Evolutionary conservation across 1,140 invertebrate species (phyloP).

Genomic region (Carposina sasakii): DNA sequence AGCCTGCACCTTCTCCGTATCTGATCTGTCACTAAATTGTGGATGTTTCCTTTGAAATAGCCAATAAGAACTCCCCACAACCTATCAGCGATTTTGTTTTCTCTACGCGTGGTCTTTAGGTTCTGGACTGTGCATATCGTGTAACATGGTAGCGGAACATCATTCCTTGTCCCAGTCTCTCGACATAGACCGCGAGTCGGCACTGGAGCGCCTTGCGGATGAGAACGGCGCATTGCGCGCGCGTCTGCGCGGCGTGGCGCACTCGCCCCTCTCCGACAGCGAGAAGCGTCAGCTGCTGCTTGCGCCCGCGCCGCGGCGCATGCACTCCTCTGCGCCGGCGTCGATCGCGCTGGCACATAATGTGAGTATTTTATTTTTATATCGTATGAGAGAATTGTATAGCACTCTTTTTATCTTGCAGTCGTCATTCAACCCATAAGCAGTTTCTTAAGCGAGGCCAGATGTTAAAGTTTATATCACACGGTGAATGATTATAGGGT

Average conservation of each 20-base stretch:
- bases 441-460: too few species aligned
- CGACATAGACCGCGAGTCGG: slow-evolving; percentile 74
- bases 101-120: too few species aligned
- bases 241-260: slow-evolving; percentile 82
- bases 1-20: too few species aligned
- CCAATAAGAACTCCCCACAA: too few species aligned
- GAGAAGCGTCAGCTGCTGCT: slow-evolving; percentile 84
- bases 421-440: too few species aligned
- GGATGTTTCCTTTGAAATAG: too few species aligned
- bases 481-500: too few species aligned
- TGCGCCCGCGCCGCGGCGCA: slow-evolving; percentile 76
- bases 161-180: slow-evolving; percentile 29
- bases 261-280: slow-evolving; percentile 86
- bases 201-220: slow-evolving; percentile 77
- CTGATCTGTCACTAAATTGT: too few species aligned
- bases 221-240: slow-evolving; percentile 83
- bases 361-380: slow-evolving; percentile 24
- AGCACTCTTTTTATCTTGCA: neutral
- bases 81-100: too few species aligned
- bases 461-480: too few species aligned
- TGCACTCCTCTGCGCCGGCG: slow-evolving; percentile 71
- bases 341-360: slow-evolving; percentile 59
- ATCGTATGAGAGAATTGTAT: neutral
- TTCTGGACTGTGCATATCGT: too few species aligned
- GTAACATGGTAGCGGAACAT: too few species aligned